Conservation (phyloP, 2,797 vertebrate genomes). For the Sebastes itinus region DNA sequence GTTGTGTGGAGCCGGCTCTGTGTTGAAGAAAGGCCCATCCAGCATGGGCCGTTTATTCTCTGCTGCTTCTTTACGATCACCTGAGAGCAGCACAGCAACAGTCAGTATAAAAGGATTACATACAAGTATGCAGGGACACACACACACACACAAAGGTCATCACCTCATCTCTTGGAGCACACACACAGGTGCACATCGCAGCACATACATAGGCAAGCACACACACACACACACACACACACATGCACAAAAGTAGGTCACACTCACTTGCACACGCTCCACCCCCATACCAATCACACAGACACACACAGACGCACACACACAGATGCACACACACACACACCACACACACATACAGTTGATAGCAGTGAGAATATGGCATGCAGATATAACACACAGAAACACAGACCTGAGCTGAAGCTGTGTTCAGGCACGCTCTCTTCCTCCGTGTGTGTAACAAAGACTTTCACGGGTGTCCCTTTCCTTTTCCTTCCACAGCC, state of each 20-base stretch:
- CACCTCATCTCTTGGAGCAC: conserved; percentile 63
- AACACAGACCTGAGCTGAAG: conserved; percentile 76
- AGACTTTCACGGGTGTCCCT: conserved; percentile 86
- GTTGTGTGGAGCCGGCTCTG: conserved; percentile 51
- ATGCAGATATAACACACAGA: conserved; percentile 42
- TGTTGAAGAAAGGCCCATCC: conserved; percentile 53
- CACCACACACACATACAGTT: conserved; percentile 20
- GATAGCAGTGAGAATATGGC: conserved; percentile 35
- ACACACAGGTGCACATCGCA: conserved; percentile 55
- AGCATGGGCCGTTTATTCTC: conserved; percentile 58
- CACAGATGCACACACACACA: conserved; percentile 8
- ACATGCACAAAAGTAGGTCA: conserved; percentile 66
- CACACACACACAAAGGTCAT: conserved; percentile 52
- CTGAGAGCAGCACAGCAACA: conserved; percentile 65
- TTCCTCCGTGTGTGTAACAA: conserved; percentile 81
- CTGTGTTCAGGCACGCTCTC: conserved; percentile 80
- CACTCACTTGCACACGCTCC: conserved; percentile 51
- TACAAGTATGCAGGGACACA: conserved; percentile 39
- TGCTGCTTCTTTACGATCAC: conserved; percentile 73
- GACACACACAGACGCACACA: conserved; percentile 24
- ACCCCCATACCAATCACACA: conserved; percentile 58
- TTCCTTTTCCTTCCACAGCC: conserved; percentile 87
- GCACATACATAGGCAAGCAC: conserved; percentile 10
- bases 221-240: conserved; percentile 24
- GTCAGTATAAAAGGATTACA: conserved; percentile 62